These are phyloP conservation scores for Seriola aureovittata DNA, from an alignment of 2,113 vertebrate species.

Conservation along the genomic window DNA sequence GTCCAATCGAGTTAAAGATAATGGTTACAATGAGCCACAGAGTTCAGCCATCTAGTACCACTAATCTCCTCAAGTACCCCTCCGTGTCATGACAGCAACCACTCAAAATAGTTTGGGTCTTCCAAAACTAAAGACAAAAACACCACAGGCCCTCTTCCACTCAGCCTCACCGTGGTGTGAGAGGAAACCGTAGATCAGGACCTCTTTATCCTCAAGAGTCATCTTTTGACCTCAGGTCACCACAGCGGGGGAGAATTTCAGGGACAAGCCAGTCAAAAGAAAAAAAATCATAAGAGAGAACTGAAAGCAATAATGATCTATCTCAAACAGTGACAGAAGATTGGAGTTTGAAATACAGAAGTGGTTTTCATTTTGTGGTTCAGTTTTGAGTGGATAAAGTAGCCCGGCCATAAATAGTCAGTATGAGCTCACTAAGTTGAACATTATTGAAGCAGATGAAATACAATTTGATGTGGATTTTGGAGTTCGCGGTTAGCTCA, in stretches of 20 bases:
- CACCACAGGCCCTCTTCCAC: slow-evolving; percentile 9
- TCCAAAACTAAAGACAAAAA: slow-evolving; percentile 45
- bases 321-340: not conserved
- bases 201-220: not conserved
- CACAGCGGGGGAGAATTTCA: not conserved
- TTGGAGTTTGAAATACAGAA: not conserved
- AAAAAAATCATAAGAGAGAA: not conserved
- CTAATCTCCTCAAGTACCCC: slow-evolving; percentile 37
- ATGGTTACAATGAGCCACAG: slow-evolving; percentile 52
- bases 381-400: not conserved
- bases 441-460: slow-evolving; percentile 35
- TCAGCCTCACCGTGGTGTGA: slow-evolving; percentile 32
- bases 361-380: not conserved
- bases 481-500: no score
- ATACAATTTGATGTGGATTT: slow-evolving; percentile 17
- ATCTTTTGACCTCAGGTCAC: not conserved
- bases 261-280: not conserved
- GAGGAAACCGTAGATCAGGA: slow-evolving; percentile 48
- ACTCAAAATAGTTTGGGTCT: slow-evolving; percentile 53
- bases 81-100: slow-evolving; percentile 50
- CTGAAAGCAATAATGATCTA: not conserved
- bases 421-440: slow-evolving; percentile 15
- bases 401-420: not conserved
- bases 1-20: slow-evolving; percentile 36
- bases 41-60: slow-evolving; percentile 37